Evolutionary conservation across 2,888 invertebrate species (phyloP).

Genomic region (Yponomeuta plumbellus): DNA sequence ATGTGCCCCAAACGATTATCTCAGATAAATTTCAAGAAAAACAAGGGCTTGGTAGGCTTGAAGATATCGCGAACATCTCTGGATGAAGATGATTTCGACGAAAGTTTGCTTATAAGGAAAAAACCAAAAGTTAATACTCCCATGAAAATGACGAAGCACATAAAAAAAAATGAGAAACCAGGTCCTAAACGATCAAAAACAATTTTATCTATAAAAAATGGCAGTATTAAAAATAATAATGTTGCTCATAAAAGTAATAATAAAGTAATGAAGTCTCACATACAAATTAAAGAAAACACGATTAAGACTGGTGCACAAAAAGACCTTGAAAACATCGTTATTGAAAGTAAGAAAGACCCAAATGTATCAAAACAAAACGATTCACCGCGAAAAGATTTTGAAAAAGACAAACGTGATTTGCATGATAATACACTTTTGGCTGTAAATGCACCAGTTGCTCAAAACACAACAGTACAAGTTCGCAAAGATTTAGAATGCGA

Average conservation of each 20-base stretch:
- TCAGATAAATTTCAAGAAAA: slow-evolving; percentile 38
- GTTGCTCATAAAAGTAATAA: neutral
- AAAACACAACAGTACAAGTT: neutral
- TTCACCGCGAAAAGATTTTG: too few relatives aligned
- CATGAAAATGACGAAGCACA: too few relatives aligned
- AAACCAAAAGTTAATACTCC: too few relatives aligned
- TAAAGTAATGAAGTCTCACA: neutral
- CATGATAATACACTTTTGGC: too few relatives aligned
- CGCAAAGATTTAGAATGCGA: too few relatives aligned
- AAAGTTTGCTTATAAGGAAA: too few relatives aligned
- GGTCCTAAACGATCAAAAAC: neutral
- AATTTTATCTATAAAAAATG: neutral
- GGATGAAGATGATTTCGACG: neutral
- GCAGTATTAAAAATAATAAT: neutral
- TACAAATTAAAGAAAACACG: neutral
- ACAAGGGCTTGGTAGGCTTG: slow-evolving; percentile 41
- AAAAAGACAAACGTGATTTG: too few relatives aligned
- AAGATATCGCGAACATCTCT: slow-evolving; percentile 27
- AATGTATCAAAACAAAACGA: too few relatives aligned
- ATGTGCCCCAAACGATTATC: neutral
- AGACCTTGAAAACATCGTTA: neutral
- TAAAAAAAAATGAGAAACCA: neutral
- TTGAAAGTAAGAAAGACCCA: neutral
- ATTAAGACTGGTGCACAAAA: neutral
- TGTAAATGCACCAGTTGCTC: too few relatives aligned